A percentile compares a stretch with the other conserved stretches of the same genome.
Conservation (phyloP, 1,140 invertebrate genomes). For the Aphelenchoides besseyi region DNA sequence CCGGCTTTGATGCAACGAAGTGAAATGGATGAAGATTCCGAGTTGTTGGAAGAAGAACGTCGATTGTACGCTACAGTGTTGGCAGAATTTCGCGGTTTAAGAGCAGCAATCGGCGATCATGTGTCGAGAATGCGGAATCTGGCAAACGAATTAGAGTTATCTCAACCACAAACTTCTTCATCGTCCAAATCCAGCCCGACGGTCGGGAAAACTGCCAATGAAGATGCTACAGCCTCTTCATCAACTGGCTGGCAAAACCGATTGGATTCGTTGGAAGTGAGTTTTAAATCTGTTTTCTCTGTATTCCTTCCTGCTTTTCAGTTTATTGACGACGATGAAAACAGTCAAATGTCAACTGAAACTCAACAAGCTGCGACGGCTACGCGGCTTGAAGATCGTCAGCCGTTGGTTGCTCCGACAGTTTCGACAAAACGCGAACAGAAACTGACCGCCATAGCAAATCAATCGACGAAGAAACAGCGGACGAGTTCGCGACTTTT, state of each 20-base stretch:
- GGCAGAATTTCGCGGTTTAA: slow-evolving; percentile 40
- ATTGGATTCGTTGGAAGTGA: slow-evolving; percentile 27
- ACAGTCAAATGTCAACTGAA: not conserved
- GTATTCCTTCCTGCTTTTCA: not conserved
- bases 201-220: not conserved
- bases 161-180: slow-evolving; percentile 10
- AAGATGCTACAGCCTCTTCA: slow-evolving; percentile 4
- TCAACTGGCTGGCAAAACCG: slow-evolving; percentile 18
- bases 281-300: too few species aligned
- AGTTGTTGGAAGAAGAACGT: slow-evolving; percentile 34
- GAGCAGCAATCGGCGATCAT: slow-evolving; percentile 41
- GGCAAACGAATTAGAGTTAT: slow-evolving; percentile 43
- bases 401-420: not conserved
- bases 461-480: not conserved
- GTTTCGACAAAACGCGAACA: not conserved
- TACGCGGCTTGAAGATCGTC: not conserved
- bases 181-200: not conserved
- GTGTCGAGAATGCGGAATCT: slow-evolving; percentile 47
- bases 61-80: slow-evolving; percentile 40
- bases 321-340: slow-evolving; percentile 34
- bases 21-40: too few species aligned
- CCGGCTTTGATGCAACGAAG: not conserved
- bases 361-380: not conserved
- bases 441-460: not conserved
- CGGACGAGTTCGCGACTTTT: not conserved